phyloP scores from a whole-genome alignment of 2,797 vertebrate genomes.

The Sebastes itinus region DNA sequence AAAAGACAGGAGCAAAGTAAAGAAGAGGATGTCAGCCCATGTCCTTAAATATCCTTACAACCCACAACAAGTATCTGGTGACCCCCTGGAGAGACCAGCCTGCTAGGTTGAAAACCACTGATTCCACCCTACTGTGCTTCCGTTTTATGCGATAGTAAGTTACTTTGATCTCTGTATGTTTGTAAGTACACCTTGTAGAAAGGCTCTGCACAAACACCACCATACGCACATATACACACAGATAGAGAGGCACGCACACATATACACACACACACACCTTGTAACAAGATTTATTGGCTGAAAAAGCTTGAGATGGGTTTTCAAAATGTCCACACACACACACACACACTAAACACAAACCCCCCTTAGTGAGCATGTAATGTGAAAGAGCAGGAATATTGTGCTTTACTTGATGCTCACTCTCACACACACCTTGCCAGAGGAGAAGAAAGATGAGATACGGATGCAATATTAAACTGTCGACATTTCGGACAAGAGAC shows the following conservation, averaged over 20 bases:
- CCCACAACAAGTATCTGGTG: slow-evolving; percentile 26
- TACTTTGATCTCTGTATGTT: slow-evolving; percentile 57
- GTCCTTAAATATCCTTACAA: slow-evolving; percentile 30
- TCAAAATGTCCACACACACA: neutral
- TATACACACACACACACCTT: slow-evolving; percentile 11
- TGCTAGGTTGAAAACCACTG: slow-evolving; percentile 11
- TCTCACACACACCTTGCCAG: neutral
- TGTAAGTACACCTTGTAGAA: slow-evolving; percentile 45
- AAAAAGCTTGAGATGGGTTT: slow-evolving; percentile 46
- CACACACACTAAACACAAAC: neutral
- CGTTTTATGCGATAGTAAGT: slow-evolving; percentile 42
- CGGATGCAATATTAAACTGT: slow-evolving; percentile 21
- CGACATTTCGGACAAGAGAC: slow-evolving; percentile 17
- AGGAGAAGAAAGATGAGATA: slow-evolving; percentile 32
- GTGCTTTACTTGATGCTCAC: neutral
- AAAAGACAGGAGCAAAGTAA: neutral
- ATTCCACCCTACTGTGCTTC: slow-evolving; percentile 30
- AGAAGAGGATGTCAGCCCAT: neutral
- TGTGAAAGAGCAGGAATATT: neutral
- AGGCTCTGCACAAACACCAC: slow-evolving; percentile 12
- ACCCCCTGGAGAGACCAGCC: slow-evolving; percentile 11
- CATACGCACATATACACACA: neutral
- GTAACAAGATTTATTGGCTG: slow-evolving; percentile 40
- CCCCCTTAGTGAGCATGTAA: neutral
- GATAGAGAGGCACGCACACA: neutral